Base-by-base conservation (phyloP, 2,888 invertebrate genomes). In the Bellardia bayeri region DNA sequence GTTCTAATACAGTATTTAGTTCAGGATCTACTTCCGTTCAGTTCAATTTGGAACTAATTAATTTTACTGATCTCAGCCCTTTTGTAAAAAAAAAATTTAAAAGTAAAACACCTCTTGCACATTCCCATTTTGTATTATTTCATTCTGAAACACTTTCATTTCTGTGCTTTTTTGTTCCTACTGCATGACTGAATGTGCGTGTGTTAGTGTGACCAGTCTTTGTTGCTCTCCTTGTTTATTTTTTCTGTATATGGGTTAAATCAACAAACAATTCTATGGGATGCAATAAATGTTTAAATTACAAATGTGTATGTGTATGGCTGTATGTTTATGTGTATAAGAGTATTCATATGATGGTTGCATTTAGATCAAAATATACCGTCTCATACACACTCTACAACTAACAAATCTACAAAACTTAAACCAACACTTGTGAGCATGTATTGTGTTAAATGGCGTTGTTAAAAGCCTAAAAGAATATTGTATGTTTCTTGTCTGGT, bases 261-360 rank as follows among this genome's bases (percentile, higher is more conserved):
- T 81, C 87, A 87, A 87, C 87, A 87, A 86, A 78, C 78, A 84
- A 74, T 84, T 87, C 81, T 83, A 87, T 82, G 75, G 79, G 81
- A 87, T 84, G 87, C 78, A 87, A 87, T 87, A 87, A 87, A 84
- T 87, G 84, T 84, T 87, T 78, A 74, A 81, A 84, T 82, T 82
- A 84, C 81, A 76, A 80, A 83, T 82, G 51, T 78, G 51, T 58
- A 66, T 71, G 23, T 30, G 11, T 23, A 2, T 37, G n/a, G 37
- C 1, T 40, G 58, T 58, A 2, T 64, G 63, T 30, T 3, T 45
- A 40, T 16, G 11, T 78, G 58, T 42, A 14, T 72, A 3, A 0
- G 40, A 30, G n/a, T 66, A 6, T 49, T 5, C 9, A 54, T 14
- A n/a, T 13, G 45, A n/a, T 54, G 71, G 42, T 76, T 76, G 69